A percentile compares a stretch with the other conserved stretches of the same genome.
phyloP scores from a whole-genome alignment of 2,888 invertebrate genomes.

The Oscheius myriophilus region DNA sequence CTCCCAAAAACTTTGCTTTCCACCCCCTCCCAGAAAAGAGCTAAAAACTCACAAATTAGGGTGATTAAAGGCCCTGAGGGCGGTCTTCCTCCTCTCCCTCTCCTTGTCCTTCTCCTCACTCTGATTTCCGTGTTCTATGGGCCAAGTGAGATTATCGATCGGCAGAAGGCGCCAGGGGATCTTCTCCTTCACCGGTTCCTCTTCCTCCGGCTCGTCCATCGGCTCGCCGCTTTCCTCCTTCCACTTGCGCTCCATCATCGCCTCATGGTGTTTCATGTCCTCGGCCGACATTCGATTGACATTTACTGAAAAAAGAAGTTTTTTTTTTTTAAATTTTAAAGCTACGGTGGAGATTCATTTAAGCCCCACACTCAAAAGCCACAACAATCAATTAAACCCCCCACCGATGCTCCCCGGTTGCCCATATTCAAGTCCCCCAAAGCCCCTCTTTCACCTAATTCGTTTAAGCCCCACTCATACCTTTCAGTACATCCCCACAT shows the following conservation, averaged over 20 bases:
- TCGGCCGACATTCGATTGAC: slow-evolving; percentile 32
- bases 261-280: slow-evolving; percentile 37
- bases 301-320: slow-evolving; percentile 29
- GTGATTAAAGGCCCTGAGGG: slow-evolving; percentile 26
- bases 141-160: slow-evolving; percentile 1
- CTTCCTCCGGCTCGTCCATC: slow-evolving; percentile 28
- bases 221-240: background rate
- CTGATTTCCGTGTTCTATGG: background rate
- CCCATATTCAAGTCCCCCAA: too few relatives aligned
- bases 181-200: background rate
- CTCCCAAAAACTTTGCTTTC: too few relatives aligned
- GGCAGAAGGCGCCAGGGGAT: slow-evolving; percentile 17
- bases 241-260: slow-evolving; percentile 26
- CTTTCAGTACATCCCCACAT: too few relatives aligned
- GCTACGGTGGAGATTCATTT: too few relatives aligned
- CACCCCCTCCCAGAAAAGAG: too few relatives aligned
- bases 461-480: too few relatives aligned
- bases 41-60: slow-evolving; percentile 24
- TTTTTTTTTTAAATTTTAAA: background rate
- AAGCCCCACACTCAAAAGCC: too few relatives aligned
- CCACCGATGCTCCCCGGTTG: too few relatives aligned
- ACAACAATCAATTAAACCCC: too few relatives aligned
- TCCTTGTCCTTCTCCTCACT: slow-evolving; percentile 30
- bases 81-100: slow-evolving; percentile 10
- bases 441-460: too few relatives aligned